phyloP scores from a whole-genome alignment of 2,797 vertebrate genomes.

The Perodicticus potto region DNA sequence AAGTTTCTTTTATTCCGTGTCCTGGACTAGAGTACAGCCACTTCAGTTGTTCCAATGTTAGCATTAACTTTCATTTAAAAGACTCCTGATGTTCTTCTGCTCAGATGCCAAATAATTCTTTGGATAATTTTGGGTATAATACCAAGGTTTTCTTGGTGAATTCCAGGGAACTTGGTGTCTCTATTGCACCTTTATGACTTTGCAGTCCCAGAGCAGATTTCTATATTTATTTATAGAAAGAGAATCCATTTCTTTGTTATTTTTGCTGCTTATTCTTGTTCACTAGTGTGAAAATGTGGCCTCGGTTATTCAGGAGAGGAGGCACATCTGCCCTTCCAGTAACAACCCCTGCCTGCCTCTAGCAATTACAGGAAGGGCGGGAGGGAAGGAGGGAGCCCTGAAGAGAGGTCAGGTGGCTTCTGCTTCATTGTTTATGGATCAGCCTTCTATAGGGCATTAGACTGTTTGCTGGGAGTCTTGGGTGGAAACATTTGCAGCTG shows the following conservation, averaged over 20 bases:
- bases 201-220: slow-evolving; percentile 39
- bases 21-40: neutral
- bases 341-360: neutral
- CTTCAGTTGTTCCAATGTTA: neutral
- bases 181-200: slow-evolving; percentile 20
- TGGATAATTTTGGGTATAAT: neutral
- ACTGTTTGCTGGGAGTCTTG: neutral
- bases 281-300: neutral
- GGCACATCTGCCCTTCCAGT: neutral
- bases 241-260: slow-evolving; percentile 38
- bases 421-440: neutral
- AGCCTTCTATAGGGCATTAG: neutral
- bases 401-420: neutral
- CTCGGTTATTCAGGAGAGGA: neutral
- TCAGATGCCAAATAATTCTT: neutral
- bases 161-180: neutral
- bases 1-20: neutral
- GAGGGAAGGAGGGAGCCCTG: neutral
- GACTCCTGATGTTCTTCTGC: neutral
- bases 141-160: neutral
- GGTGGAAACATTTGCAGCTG: neutral
- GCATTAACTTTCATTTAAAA: slow-evolving; percentile 56
- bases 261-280: neutral
- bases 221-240: slow-evolving; percentile 53
- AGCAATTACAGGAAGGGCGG: too few species aligned